phyloP scores from a whole-genome alignment of 2,113 vertebrate species.

The Lathamus discolor region DNA sequence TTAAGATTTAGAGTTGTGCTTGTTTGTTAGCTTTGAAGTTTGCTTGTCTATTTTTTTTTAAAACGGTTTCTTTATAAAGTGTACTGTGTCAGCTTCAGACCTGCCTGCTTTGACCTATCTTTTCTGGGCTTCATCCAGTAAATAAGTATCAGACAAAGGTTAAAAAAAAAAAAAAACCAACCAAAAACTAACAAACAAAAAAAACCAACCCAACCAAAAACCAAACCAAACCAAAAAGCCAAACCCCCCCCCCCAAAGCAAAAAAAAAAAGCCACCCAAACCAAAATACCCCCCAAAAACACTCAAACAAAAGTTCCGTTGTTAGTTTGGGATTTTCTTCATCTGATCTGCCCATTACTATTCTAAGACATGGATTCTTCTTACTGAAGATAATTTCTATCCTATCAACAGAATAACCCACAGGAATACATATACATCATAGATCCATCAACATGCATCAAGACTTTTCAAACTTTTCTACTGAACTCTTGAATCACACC shows the following conservation, averaged over 20 bases:
- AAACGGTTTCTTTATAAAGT: neutral
- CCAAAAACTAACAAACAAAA: neutral
- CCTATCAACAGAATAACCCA: neutral
- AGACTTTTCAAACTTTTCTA: neutral
- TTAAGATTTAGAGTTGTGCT: neutral
- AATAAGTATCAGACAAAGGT: neutral
- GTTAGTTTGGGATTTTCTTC: accelerated
- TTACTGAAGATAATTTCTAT: neutral
- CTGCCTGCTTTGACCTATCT: neutral
- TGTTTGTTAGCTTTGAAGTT: neutral
- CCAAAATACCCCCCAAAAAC: neutral
- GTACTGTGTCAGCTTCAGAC: neutral
- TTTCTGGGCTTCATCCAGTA: neutral
- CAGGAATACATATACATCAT: neutral
- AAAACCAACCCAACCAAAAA: too few relatives aligned
- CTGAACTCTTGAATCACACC: neutral
- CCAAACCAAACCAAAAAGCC: too few relatives aligned
- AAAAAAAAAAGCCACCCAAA: neutral
- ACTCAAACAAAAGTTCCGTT: neutral
- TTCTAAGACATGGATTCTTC: neutral
- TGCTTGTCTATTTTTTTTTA: neutral
- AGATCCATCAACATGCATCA: neutral
- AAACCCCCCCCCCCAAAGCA: too few relatives aligned
- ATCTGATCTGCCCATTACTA: neutral
- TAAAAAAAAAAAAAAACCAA: neutral